A percentile compares a stretch with the other conserved stretches of the same genome.
Evolutionary conservation across 2,888 invertebrate species (phyloP).

Genomic region (Serripes groenlandicus): DNA sequence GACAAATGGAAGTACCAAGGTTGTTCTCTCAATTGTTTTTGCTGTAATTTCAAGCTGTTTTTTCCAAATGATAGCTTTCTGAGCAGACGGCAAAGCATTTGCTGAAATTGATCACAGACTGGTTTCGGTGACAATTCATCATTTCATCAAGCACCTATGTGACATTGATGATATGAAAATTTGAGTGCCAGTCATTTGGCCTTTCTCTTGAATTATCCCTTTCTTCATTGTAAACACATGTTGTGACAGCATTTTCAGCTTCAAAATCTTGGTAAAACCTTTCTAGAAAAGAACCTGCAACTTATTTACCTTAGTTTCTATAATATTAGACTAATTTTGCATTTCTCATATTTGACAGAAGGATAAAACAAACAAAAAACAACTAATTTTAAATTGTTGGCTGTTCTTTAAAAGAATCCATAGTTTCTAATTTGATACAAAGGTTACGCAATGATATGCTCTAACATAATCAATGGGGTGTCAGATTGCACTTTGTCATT

Average conservation of each 20-base stretch:
- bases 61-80: slow-evolving; percentile 18
- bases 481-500: slow-evolving; percentile 41
- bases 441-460: not conserved
- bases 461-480: slow-evolving; percentile 12
- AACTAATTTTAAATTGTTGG: too few species aligned
- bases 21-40: slow-evolving; percentile 25
- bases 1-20: slow-evolving; percentile 24
- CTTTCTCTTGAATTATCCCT: not conserved
- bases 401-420: too few species aligned
- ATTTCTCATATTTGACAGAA: too few species aligned
- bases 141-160: slow-evolving; percentile 60
- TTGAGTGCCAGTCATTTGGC: slow-evolving; percentile 7
- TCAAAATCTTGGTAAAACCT: not conserved
- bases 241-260: not conserved
- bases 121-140: slow-evolving; percentile 54
- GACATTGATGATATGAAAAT: slow-evolving; percentile 51
- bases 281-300: not conserved
- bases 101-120: slow-evolving; percentile 42
- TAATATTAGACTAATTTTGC: too few species aligned
- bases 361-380: too few species aligned
- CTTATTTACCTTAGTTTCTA: too few species aligned
- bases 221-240: too few species aligned
- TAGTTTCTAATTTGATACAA: too few species aligned
- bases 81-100: slow-evolving; percentile 30
- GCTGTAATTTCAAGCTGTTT: slow-evolving; percentile 33